These are phyloP conservation scores for Bergia sp. DNA, from an alignment of 92 coral and sea anemone genomes.

Conservation along the genomic window DNA sequence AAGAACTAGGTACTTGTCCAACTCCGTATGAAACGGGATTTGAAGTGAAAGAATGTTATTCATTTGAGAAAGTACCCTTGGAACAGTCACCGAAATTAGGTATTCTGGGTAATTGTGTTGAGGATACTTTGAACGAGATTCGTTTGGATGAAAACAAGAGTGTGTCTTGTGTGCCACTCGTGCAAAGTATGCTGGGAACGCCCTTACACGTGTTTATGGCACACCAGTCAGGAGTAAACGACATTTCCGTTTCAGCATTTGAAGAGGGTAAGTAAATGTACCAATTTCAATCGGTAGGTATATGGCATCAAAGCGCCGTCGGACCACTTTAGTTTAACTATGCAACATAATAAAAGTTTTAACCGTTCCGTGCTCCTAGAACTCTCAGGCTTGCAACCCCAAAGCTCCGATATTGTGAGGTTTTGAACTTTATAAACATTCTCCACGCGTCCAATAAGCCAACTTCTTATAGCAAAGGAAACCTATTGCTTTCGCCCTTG, in stretches of 20 bases:
- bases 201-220: conserved; percentile 70
- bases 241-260: conserved; percentile 52
- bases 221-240: conserved; percentile 96
- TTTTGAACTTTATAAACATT: no score
- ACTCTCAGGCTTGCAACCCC: no score
- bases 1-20: neutral
- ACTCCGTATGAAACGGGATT: neutral
- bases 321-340: neutral
- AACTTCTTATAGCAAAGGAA: neutral
- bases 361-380: neutral
- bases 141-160: conserved; percentile 33
- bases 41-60: neutral
- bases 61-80: neutral
- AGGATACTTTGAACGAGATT: neutral
- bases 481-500: neutral
- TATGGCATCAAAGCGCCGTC: neutral
- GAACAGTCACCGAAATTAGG: neutral
- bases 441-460: neutral
- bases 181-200: conserved; percentile 49
- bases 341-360: neutral
- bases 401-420: no score
- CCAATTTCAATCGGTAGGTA: neutral
- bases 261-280: conserved; percentile 26
- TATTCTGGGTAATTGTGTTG: neutral
- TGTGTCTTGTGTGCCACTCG: conserved; percentile 67